phyloP scores from a whole-genome alignment of 2,113 vertebrate genomes.

The Microtus ochrogaster region DNA sequence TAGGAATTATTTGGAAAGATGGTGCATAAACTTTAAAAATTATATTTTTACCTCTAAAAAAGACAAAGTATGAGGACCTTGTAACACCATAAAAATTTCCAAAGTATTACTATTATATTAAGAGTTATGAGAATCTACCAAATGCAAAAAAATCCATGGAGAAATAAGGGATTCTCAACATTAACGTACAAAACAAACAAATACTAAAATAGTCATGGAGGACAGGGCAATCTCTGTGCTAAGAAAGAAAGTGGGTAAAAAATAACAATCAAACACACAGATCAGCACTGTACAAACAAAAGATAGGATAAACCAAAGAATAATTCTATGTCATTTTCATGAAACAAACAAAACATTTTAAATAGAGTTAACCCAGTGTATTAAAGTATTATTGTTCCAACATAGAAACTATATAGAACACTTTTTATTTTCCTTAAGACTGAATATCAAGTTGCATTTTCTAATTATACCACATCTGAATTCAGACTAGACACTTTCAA shows the following conservation, averaged over 20 bases:
- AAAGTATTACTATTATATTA: slow-evolving; percentile 8
- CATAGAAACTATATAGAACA: background rate
- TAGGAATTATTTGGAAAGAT: background rate
- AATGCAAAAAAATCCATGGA: background rate
- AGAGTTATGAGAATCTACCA: slow-evolving; percentile 3
- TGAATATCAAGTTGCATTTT: background rate
- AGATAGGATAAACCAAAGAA: background rate
- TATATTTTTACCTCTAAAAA: slow-evolving; percentile 29
- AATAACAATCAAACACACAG: background rate
- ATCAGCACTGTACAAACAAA: background rate
- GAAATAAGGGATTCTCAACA: background rate
- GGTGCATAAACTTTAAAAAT: background rate
- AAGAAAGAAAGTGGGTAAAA: background rate
- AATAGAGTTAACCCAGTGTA: background rate
- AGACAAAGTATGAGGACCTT: background rate
- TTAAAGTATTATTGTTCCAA: background rate
- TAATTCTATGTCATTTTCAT: background rate
- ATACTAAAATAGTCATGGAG: background rate
- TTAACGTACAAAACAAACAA: background rate
- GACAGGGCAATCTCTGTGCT: background rate
- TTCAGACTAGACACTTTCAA: background rate
- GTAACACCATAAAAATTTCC: background rate
- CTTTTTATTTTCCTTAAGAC: background rate
- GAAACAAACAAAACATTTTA: background rate
- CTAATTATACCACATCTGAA: background rate